These are phyloP conservation scores for Epinotia ramella DNA, from an alignment of 2,888 invertebrate genomes.

Conservation along the genomic window DNA sequence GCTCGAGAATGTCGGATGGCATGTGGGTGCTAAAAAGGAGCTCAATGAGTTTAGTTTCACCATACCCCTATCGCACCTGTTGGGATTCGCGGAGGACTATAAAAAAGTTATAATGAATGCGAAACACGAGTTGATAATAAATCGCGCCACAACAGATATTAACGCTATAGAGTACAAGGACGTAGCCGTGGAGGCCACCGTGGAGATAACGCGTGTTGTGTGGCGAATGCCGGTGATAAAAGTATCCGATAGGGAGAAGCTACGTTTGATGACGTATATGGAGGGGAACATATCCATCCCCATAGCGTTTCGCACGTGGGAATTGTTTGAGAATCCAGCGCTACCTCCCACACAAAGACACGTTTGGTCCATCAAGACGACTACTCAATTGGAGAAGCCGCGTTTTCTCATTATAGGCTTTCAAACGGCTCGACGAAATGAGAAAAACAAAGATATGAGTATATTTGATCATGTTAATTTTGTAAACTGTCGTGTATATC, in stretches of 20 bases:
- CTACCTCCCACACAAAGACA: conserved; percentile 16
- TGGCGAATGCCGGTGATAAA: conserved; percentile 34
- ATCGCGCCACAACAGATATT: conserved; percentile 9
- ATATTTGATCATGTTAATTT: conserved; percentile 43
- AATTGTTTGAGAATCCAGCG: conserved; percentile 24
- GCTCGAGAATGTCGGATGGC: conserved; percentile 8
- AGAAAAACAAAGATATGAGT: conserved; percentile 36
- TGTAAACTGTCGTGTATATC: conserved; percentile 22
- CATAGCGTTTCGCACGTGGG: conserved; percentile 34
- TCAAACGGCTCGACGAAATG: conserved; percentile 35
- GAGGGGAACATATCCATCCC: conserved; percentile 12
- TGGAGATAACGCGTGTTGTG: conserved; percentile 8
- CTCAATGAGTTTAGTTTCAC: conserved; percentile 20
- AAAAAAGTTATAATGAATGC: conserved; percentile 39
- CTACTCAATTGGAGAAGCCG: conserved; percentile 36
- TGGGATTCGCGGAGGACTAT: conserved; percentile 44
- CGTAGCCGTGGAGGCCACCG: no score
- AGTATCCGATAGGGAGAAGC: conserved; percentile 35
- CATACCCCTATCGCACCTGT: conserved; percentile 38
- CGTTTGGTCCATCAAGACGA: conserved; percentile 32
- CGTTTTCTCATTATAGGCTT: conserved; percentile 41
- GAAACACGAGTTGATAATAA: conserved; percentile 44
- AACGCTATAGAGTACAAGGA: not conserved
- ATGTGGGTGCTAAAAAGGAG: conserved; percentile 7
- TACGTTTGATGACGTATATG: conserved; percentile 18